These are phyloP conservation scores for Augiades crinisus DNA, from an alignment of 2,888 invertebrate genomes.

Conservation along the genomic window DNA sequence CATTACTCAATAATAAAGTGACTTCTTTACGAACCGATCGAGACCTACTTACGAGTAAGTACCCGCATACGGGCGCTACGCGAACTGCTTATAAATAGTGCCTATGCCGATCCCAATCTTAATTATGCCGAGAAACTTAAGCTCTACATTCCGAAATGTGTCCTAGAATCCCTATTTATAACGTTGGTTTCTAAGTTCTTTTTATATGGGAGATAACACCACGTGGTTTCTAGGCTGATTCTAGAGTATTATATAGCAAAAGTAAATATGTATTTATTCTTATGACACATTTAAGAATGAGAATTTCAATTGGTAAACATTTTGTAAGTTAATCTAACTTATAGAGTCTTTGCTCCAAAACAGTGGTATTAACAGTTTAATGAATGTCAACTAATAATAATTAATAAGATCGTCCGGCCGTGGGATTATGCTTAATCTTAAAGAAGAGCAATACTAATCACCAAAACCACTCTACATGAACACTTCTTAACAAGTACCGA, in stretches of 20 bases:
- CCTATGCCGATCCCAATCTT: constrained; percentile 18
- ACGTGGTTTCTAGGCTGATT: no score
- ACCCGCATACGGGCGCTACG: constrained; percentile 52
- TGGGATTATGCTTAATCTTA: constrained; percentile 7
- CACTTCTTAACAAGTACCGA: constrained; percentile 22
- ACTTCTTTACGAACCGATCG: constrained; percentile 12
- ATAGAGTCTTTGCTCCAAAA: no score
- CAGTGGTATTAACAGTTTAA: neutral
- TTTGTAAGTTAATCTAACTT: no score
- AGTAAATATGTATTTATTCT: no score
- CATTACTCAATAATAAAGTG: neutral
- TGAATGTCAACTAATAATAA: neutral
- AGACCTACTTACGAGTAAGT: constrained; percentile 35
- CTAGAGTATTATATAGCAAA: no score
- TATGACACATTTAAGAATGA: no score
- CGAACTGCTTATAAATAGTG: constrained; percentile 51
- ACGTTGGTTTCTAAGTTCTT: no score
- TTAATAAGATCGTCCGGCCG: no score
- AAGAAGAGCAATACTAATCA: constrained; percentile 13
- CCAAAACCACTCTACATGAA: constrained; percentile 3
- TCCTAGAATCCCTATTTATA: no score
- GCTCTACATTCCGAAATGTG: neutral
- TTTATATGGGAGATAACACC: no score
- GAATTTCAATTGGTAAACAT: no score
- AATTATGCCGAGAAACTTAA: constrained; percentile 15